Conservation (phyloP, 2,888 invertebrate genomes). For the Bellardia pandia region DNA sequence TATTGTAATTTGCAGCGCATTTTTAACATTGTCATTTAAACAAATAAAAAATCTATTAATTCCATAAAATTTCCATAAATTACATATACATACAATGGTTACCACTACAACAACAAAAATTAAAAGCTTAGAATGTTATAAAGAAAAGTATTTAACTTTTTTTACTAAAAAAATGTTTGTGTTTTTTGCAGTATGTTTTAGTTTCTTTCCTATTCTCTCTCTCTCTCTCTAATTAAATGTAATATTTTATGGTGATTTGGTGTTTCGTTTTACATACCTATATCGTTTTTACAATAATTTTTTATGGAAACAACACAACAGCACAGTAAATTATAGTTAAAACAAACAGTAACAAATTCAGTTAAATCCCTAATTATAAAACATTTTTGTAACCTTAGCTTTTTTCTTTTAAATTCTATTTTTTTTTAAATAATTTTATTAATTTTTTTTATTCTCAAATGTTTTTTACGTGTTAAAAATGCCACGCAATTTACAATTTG, state of each 20-base stretch:
- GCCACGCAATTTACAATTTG: slow-evolving; percentile 76
- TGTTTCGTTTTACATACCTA: slow-evolving; percentile 50
- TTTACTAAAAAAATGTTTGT: slow-evolving; percentile 13
- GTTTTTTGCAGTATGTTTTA: slow-evolving; percentile 45
- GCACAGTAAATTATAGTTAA: slow-evolving; percentile 72
- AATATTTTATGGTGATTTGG: slow-evolving; percentile 61
- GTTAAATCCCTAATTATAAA: slow-evolving; percentile 71
- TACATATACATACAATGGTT: slow-evolving; percentile 9
- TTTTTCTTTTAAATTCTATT: slow-evolving; percentile 74
- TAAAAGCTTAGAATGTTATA: background rate
- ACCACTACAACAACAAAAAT: slow-evolving; percentile 17
- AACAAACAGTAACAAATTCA: slow-evolving; percentile 72
- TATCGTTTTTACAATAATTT: slow-evolving; percentile 35
- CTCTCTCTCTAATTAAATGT: slow-evolving; percentile 32
- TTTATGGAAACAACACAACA: slow-evolving; percentile 60
- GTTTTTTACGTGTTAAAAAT: slow-evolving; percentile 78
- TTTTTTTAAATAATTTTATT: slow-evolving; percentile 52
- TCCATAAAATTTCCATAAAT: slow-evolving; percentile 34
- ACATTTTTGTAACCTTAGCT: slow-evolving; percentile 76
- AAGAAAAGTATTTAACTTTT: background rate
- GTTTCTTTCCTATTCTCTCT: slow-evolving; percentile 38
- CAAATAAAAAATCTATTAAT: slow-evolving; percentile 1
- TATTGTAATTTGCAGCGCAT: slow-evolving; percentile 77
- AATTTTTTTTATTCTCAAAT: slow-evolving; percentile 12
- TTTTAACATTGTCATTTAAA: slow-evolving; percentile 73